Conservation (phyloP, 2,113 vertebrate genomes). For the Rhizomys pruinosus region DNA sequence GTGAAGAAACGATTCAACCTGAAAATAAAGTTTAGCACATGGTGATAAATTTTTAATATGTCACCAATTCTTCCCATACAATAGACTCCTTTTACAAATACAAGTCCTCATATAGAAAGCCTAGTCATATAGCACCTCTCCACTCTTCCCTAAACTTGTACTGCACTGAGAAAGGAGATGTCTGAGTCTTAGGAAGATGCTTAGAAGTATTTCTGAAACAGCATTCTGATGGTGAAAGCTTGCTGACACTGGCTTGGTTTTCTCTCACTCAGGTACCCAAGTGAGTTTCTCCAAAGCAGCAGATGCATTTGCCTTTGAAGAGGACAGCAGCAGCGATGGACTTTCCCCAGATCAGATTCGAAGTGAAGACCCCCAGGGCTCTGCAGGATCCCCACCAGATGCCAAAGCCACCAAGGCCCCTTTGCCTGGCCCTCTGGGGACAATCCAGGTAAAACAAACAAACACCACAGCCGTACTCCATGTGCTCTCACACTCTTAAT, state of each 20-base stretch:
- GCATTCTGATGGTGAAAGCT: neutral
- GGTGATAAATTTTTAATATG: neutral
- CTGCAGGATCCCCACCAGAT: conserved; percentile 85
- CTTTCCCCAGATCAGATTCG: conserved; percentile 93
- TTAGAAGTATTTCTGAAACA: fast-evolving
- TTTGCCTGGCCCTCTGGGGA: conserved; percentile 82
- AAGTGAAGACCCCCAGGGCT: conserved; percentile 91
- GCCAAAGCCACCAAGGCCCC: conserved; percentile 85
- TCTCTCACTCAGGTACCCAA: conserved; percentile 88
- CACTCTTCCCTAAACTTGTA: neutral
- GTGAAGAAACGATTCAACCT: neutral
- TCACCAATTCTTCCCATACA: neutral
- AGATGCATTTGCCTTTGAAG: conserved; percentile 96
- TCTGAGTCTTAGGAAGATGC: neutral
- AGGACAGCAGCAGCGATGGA: conserved; percentile 96
- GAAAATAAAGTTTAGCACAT: neutral
- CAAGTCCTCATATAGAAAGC: neutral
- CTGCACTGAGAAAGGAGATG: neutral
- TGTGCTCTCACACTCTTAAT: neutral
- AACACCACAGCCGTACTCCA: too few relatives aligned
- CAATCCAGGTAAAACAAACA: conserved; percentile 86
- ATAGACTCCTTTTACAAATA: neutral
- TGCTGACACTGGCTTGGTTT: conserved; percentile 3
- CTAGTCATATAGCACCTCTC: neutral
- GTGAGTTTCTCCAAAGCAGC: conserved; percentile 91